These are phyloP conservation scores for Sesamia nonagrioides DNA, from an alignment of 1,140 invertebrate genomes.

Conservation along the genomic window DNA sequence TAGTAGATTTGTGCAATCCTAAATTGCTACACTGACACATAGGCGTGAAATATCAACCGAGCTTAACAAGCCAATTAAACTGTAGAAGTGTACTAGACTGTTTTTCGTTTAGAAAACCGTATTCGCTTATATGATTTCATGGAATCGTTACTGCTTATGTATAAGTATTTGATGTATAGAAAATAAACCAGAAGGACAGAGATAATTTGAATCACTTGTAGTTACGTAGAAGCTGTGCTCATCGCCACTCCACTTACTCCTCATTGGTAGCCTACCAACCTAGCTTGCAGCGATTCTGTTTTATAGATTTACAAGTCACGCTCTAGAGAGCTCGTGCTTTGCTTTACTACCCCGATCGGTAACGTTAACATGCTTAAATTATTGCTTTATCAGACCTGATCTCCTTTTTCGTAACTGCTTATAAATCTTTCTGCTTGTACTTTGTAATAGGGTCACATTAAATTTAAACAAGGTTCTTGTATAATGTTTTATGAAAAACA, in stretches of 20 bases:
- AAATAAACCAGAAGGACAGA: slow-evolving; percentile 48
- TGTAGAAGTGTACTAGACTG: slow-evolving; percentile 1
- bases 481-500: slow-evolving; percentile 28
- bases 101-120: slow-evolving; percentile 19
- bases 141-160: background rate
- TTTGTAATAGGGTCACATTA: slow-evolving; percentile 46
- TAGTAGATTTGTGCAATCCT: slow-evolving; percentile 45
- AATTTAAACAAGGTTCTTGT: slow-evolving; percentile 39
- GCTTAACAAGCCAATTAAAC: slow-evolving; percentile 45
- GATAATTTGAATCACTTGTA: slow-evolving; percentile 41
- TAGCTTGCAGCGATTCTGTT: slow-evolving; percentile 52
- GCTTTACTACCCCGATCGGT: slow-evolving; percentile 54
- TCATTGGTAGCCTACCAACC: slow-evolving; percentile 63
- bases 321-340: slow-evolving; percentile 65
- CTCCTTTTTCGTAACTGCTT: slow-evolving; percentile 46
- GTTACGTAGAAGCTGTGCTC: slow-evolving; percentile 14
- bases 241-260: slow-evolving; percentile 43
- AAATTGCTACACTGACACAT: slow-evolving; percentile 43
- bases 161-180: background rate
- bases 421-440: slow-evolving; percentile 34
- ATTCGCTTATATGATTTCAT: background rate
- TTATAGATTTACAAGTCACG: slow-evolving; percentile 69
- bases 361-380: slow-evolving; percentile 55
- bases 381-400: slow-evolving; percentile 50
- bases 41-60: slow-evolving; percentile 37